Conservation (phyloP, 2,797 vertebrate genomes). For the Lacerta agilis region DNA sequence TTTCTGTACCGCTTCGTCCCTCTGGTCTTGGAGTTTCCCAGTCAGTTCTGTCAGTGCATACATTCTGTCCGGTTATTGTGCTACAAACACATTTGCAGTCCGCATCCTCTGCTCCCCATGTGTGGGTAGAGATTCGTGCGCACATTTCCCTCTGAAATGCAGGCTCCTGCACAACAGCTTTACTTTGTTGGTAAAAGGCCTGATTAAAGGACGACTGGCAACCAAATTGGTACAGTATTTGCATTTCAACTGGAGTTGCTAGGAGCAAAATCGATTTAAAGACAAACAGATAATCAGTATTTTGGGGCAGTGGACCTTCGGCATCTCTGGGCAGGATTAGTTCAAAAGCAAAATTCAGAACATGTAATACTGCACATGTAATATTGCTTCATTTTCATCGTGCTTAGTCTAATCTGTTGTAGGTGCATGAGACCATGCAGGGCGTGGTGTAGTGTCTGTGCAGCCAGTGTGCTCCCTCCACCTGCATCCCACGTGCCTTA, state of each 20-base stretch:
- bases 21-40: too few relatives aligned
- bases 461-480: not conserved
- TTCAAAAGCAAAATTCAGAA: not conserved
- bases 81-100: not conserved
- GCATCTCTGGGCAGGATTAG: not conserved
- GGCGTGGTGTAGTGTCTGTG: not conserved
- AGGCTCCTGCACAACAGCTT: not conserved
- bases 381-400: not conserved
- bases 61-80: too few relatives aligned
- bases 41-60: fast-evolving
- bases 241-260: not conserved
- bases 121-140: too few relatives aligned
- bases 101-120: not conserved
- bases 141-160: not conserved
- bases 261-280: not conserved
- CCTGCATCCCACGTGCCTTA: not conserved
- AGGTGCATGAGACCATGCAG: not conserved
- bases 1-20: too few relatives aligned
- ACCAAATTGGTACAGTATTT: not conserved
- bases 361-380: not conserved
- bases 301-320: not conserved
- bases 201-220: not conserved
- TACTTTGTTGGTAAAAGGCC: not conserved
- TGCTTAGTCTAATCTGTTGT: not conserved
- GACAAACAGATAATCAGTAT: not conserved